Conservation (phyloP, 2,888 invertebrate genomes). For the Melikaiella ostensackeni region DNA sequence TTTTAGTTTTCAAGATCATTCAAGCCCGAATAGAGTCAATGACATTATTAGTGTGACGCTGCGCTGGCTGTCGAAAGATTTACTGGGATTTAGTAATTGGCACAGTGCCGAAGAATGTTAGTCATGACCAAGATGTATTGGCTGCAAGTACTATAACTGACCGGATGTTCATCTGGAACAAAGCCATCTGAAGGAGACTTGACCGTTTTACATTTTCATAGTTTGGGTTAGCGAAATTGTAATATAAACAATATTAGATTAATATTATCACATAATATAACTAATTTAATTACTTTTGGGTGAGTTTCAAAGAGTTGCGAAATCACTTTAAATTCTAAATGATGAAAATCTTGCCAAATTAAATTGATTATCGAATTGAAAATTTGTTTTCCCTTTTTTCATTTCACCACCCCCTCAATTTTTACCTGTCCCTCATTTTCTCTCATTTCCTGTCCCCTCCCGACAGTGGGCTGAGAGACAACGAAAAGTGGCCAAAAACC, state of each 20-base stretch:
- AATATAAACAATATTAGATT: background rate
- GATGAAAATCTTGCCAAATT: background rate
- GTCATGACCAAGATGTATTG: conserved; percentile 10
- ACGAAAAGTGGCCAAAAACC: no score
- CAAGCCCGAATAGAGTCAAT: conserved; percentile 16
- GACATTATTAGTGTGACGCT: conserved; percentile 21
- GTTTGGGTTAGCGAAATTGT: background rate
- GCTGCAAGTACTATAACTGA: conserved; percentile 2
- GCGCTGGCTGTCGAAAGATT: background rate
- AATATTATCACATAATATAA: background rate
- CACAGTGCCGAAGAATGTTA: conserved; percentile 26
- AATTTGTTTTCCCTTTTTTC: no score
- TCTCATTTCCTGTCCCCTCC: no score
- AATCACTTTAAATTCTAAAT: background rate
- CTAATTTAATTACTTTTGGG: background rate
- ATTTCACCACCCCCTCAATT: no score
- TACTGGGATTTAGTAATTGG: conserved; percentile 14
- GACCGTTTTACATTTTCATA: conserved; percentile 8
- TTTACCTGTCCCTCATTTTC: no score
- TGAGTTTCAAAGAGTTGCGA: background rate
- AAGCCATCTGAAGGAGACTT: conserved; percentile 17
- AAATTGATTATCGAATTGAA: background rate
- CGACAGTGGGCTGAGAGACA: no score
- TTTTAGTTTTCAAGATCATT: conserved; percentile 3
- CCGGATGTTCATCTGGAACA: conserved; percentile 34